Conservation (phyloP, 2,888 invertebrate genomes). For the Monoplex corrugatus region DNA sequence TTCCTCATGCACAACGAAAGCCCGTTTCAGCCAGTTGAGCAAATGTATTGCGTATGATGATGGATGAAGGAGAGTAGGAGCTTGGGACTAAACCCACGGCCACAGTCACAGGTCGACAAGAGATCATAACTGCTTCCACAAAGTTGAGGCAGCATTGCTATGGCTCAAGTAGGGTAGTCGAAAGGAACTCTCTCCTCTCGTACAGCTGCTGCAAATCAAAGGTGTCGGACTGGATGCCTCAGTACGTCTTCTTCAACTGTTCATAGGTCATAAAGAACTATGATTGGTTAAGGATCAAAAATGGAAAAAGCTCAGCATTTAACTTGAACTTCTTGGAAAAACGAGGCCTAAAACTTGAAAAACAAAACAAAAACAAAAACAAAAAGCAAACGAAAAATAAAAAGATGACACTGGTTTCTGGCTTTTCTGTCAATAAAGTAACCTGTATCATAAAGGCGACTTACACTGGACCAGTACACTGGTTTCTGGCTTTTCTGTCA, state of each 20-base stretch:
- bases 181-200: neutral
- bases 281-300: slow-evolving; percentile 62
- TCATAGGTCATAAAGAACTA: slow-evolving; percentile 95
- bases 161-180: neutral
- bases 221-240: slow-evolving; percentile 43
- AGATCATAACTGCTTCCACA: slow-evolving; percentile 9
- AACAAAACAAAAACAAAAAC: too few species aligned
- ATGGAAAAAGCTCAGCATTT: neutral
- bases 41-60: neutral
- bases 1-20: neutral
- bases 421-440: too few species aligned
- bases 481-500: too few species aligned
- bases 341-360: too few species aligned
- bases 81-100: neutral
- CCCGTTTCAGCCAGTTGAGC: neutral
- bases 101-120: neutral
- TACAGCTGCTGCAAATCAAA: neutral
- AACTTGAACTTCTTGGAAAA: too few species aligned
- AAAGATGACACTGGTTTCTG: too few species aligned
- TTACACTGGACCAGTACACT: too few species aligned
- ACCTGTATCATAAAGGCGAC: too few species aligned
- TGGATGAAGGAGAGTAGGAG: neutral
- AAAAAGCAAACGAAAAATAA: too few species aligned
- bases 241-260: slow-evolving; percentile 90
- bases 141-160: neutral